These are phyloP conservation scores for Drosophila aff. DNA, from an alignment of 1,140 invertebrate genomes.

Conservation along the genomic window DNA sequence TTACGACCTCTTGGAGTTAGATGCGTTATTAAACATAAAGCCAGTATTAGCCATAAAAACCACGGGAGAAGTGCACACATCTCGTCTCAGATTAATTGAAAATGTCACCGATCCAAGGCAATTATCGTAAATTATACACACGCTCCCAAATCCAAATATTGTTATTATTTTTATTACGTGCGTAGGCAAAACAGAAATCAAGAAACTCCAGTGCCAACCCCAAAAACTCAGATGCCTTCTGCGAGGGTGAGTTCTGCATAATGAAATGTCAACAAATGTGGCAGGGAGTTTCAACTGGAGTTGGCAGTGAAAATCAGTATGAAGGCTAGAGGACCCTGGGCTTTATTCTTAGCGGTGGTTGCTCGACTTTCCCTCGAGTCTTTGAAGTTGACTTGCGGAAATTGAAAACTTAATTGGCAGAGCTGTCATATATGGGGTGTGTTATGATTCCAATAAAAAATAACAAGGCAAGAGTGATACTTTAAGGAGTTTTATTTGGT, in stretches of 20 bases:
- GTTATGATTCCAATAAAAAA: slow-evolving; percentile 1
- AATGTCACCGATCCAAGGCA: slow-evolving; percentile 65
- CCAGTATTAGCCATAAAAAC: slow-evolving; percentile 15
- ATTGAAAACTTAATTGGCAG: slow-evolving; percentile 61
- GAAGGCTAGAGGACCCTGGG: slow-evolving; percentile 15
- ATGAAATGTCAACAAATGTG: slow-evolving; percentile 74
- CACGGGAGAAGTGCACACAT: neutral
- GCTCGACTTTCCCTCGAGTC: slow-evolving; percentile 11
- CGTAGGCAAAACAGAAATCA: slow-evolving; percentile 56
- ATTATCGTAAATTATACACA: slow-evolving; percentile 81
- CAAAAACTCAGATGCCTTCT: slow-evolving; percentile 6
- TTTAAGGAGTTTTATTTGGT: neutral
- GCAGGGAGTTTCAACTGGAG: slow-evolving; percentile 1
- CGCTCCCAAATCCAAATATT: slow-evolving; percentile 68
- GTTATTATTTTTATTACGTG: slow-evolving; percentile 77
- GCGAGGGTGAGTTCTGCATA: slow-evolving; percentile 41
- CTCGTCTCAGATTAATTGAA: slow-evolving; percentile 65
- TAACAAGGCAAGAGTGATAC: neutral
- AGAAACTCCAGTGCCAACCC: slow-evolving; percentile 45
- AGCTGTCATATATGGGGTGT: slow-evolving; percentile 20
- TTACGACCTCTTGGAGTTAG: slow-evolving; percentile 5
- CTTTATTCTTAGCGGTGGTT: slow-evolving; percentile 25
- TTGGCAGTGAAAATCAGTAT: neutral
- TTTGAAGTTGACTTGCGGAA: slow-evolving; percentile 58
- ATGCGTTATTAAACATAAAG: slow-evolving; percentile 5